These are phyloP conservation scores for Stenolophus ochropezus DNA, from an alignment of 2,888 invertebrate genomes.

Conservation along the genomic window DNA sequence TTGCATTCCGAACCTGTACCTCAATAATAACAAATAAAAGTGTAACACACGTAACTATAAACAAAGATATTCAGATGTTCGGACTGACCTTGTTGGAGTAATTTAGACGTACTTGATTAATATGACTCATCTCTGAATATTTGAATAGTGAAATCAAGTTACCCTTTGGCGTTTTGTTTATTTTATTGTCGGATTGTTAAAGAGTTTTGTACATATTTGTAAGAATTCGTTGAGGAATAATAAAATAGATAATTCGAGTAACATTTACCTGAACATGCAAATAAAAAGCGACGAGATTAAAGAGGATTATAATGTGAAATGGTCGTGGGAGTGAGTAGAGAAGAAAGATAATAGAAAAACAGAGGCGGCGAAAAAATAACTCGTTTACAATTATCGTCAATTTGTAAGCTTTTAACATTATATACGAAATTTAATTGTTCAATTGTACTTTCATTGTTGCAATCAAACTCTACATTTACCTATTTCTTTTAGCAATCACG, in stretches of 20 bases:
- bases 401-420: background rate
- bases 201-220: background rate
- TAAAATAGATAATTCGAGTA: slow-evolving; percentile 23
- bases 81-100: background rate
- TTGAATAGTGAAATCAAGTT: background rate
- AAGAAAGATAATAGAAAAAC: slow-evolving; percentile 27
- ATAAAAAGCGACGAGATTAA: slow-evolving; percentile 41
- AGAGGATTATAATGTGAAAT: slow-evolving; percentile 49
- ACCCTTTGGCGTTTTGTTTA: slow-evolving; percentile 18
- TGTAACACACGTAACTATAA: background rate
- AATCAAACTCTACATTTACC: no score
- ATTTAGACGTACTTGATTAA: background rate
- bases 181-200: background rate
- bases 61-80: background rate
- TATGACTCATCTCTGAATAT: background rate
- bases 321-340: background rate
- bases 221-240: slow-evolving; percentile 10
- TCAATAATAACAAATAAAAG: background rate
- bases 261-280: slow-evolving; percentile 46
- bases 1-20: background rate
- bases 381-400: background rate
- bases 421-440: background rate
- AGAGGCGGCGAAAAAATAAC: slow-evolving; percentile 29
- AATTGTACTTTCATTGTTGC: no score
- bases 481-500: no score